Percentiles rank a stretch among this genome's conserved stretches.
phyloP scores from a whole-genome alignment of 2,113 vertebrate species.

The Oryzias celebensis region DNA sequence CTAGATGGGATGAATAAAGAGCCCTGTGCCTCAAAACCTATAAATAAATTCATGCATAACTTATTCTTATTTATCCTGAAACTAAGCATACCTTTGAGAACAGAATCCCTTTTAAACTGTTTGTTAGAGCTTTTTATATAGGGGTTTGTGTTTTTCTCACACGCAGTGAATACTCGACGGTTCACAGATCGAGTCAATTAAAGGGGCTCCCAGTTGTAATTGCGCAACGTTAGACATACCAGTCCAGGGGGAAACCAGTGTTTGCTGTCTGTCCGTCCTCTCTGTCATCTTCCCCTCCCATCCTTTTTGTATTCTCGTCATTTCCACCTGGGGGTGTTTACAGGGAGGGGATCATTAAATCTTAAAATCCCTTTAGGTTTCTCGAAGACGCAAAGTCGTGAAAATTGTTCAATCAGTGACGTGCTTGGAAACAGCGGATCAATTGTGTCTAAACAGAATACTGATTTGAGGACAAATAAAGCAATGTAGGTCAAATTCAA shows the following conservation, averaged over 20 bases:
- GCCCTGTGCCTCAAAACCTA: too few species aligned
- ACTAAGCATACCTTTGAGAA: conserved; percentile 7
- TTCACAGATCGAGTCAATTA: conserved; percentile 64
- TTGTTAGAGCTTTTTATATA: conserved; percentile 30
- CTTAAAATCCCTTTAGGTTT: conserved; percentile 9
- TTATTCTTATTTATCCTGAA: conserved; percentile 9
- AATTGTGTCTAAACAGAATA: background rate
- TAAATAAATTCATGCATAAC: background rate
- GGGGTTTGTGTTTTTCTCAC: conserved; percentile 8
- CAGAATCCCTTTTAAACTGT: conserved; percentile 8
- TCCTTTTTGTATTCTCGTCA: conserved; percentile 28
- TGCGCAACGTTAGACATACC: conserved; percentile 52
- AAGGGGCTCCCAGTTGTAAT: conserved; percentile 63
- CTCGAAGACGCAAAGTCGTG: conserved; percentile 11
- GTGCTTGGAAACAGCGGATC: conserved; percentile 10
- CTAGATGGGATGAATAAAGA: background rate
- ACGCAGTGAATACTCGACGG: conserved; percentile 31
- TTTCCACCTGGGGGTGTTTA: conserved; percentile 40
- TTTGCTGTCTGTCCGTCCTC: conserved; percentile 62
- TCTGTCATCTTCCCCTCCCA: conserved; percentile 55
- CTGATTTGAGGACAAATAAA: background rate
- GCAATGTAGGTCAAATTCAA: background rate
- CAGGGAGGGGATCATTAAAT: conserved; percentile 45
- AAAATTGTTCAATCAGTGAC: background rate
- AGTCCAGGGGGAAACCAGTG: conserved; percentile 39